phyloP scores from a whole-genome alignment of 2,113 vertebrate genomes.

The Corythornis cristatus region DNA sequence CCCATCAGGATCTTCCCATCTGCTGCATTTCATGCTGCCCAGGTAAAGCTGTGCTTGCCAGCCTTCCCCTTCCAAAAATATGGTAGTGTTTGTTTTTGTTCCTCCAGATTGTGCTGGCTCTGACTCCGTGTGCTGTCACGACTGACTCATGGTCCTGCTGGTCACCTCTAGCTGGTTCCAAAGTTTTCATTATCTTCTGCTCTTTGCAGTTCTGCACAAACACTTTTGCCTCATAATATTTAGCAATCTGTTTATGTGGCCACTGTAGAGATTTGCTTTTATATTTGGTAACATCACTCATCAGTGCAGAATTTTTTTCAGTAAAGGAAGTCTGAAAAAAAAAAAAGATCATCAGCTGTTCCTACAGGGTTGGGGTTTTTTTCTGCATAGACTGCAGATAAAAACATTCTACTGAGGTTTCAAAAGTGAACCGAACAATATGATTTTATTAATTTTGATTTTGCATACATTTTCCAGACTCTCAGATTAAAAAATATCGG shows the following conservation, averaged over 20 bases:
- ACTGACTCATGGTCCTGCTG: slow-evolving; percentile 33
- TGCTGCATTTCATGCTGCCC: slow-evolving; percentile 43
- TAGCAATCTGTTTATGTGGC: slow-evolving; percentile 24
- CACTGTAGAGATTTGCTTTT: neutral
- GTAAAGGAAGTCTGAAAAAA: slow-evolving; percentile 5
- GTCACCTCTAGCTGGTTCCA: slow-evolving; percentile 32
- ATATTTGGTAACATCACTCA: slow-evolving; percentile 38
- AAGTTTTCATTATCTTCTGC: slow-evolving; percentile 14
- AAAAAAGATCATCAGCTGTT: neutral
- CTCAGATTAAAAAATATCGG: neutral
- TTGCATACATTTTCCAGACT: neutral
- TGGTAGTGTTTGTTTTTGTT: slow-evolving; percentile 54
- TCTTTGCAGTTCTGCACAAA: slow-evolving; percentile 4
- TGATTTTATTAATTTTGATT: neutral
- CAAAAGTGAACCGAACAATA: neutral
- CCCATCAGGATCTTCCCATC: slow-evolving; percentile 56
- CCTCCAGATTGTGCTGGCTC: slow-evolving; percentile 54
- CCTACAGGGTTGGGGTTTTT: neutral
- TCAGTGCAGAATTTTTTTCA: neutral
- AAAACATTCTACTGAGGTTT: neutral
- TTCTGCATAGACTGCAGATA: neutral
- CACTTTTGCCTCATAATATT: neutral
- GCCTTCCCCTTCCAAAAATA: slow-evolving; percentile 38
- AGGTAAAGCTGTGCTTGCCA: slow-evolving; percentile 60
- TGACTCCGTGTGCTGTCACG: neutral